Conservation (phyloP, 2,888 invertebrate species). For the Scaptomyza flava region DNA sequence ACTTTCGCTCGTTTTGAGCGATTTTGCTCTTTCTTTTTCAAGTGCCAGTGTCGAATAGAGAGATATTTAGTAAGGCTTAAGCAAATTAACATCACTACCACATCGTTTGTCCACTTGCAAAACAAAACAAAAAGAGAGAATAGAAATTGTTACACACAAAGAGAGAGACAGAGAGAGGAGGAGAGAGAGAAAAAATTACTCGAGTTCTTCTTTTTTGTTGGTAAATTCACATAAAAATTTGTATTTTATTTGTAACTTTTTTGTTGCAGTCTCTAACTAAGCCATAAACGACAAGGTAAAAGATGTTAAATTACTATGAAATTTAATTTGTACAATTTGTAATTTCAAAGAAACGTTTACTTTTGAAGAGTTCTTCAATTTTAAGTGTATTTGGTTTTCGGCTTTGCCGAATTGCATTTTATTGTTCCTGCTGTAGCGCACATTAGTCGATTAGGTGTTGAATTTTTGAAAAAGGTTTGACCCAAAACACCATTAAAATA, state of each 20-base stretch:
- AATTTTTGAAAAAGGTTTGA: conserved; percentile 56
- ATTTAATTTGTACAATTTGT: conserved; percentile 52
- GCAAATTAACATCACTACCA: conserved; percentile 82
- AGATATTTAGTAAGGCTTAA: conserved; percentile 73
- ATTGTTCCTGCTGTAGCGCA: conserved; percentile 5
- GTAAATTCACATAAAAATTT: conserved; percentile 44
- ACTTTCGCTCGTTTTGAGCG: conserved; percentile 1
- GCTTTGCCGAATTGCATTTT: conserved; percentile 9
- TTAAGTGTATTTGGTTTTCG: conserved; percentile 24
- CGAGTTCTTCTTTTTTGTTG: conserved; percentile 41
- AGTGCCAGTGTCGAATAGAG: conserved; percentile 52
- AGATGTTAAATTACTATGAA: conserved; percentile 76
- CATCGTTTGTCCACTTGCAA: conserved; percentile 78
- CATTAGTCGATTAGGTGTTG: conserved; percentile 57
- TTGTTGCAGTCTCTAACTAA: conserved; percentile 67
- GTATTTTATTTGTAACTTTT: conserved; percentile 54
- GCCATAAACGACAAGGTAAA: conserved; percentile 75
- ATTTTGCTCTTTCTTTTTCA: conserved; percentile 26
- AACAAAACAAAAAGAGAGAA: conserved; percentile 32
- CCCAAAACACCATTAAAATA: conserved; percentile 78
- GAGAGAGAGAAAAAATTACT: conserved; percentile 51
- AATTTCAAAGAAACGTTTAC: conserved; percentile 35
- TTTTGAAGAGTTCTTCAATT: neutral
- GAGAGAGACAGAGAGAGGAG: neutral
- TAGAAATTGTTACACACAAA: conserved; percentile 24